Conservation (phyloP, 1,140 invertebrate genomes). For the Papilio machaon region DNA sequence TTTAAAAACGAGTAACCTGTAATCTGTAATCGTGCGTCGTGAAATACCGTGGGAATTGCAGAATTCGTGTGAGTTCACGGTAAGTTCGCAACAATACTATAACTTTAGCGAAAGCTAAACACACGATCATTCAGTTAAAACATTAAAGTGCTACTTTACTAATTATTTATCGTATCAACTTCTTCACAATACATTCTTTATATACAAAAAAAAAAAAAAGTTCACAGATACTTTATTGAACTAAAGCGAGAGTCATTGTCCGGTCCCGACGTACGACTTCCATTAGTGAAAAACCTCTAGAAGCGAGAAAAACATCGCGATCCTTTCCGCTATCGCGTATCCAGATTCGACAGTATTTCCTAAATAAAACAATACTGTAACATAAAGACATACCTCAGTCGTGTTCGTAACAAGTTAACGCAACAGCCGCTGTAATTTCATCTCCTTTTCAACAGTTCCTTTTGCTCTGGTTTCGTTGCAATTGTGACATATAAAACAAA, state of each 20-base stretch:
- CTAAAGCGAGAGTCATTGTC: too few species aligned
- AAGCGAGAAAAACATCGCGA: too few species aligned
- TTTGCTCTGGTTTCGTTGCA: conserved; percentile 17
- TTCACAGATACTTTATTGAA: too few species aligned
- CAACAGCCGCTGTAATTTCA: conserved; percentile 10
- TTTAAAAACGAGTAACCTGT: background rate
- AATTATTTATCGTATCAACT: too few species aligned
- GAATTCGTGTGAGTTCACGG: conserved; percentile 19
- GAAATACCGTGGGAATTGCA: conserved; percentile 20
- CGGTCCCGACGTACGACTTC: too few species aligned
- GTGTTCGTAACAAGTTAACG: conserved; percentile 6
- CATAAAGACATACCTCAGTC: background rate
- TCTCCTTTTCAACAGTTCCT: conserved; percentile 20
- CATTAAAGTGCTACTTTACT: background rate
- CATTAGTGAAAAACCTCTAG: too few species aligned
- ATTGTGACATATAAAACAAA: conserved; percentile 11
- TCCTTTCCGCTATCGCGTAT: too few species aligned
- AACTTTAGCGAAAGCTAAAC: background rate
- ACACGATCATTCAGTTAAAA: background rate
- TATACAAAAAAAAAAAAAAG: too few species aligned
- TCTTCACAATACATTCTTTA: too few species aligned
- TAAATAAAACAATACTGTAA: background rate
- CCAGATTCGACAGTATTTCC: background rate
- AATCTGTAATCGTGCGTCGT: background rate
- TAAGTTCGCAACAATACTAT: background rate